These are phyloP conservation scores for Drepana falcataria DNA, from an alignment of 2,888 invertebrate species.

Conservation along the genomic window DNA sequence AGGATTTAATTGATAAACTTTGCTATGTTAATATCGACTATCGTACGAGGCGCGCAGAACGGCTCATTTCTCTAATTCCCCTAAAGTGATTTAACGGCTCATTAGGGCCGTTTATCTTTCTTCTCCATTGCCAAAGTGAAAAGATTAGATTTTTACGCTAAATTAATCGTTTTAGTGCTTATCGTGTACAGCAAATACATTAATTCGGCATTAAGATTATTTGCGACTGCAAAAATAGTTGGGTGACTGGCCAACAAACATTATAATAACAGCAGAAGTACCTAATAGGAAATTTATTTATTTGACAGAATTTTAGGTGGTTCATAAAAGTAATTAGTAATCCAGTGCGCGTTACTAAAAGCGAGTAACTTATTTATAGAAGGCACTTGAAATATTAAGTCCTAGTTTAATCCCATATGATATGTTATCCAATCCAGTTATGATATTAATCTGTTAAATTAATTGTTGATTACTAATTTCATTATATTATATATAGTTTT, in stretches of 20 bases:
- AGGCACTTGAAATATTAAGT: no score
- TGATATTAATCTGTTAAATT: no score
- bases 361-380: no score
- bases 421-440: no score
- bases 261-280: background rate
- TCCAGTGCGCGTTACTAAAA: no score
- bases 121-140: background rate
- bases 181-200: background rate
- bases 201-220: background rate
- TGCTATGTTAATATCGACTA: background rate
- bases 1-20: background rate
- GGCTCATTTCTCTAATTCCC: slow-evolving; percentile 7
- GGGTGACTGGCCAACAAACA: background rate
- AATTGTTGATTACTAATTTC: no score
- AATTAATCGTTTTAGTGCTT: background rate
- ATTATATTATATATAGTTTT: no score
- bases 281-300: no score
- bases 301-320: no score
- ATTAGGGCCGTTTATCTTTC: slow-evolving; percentile 27
- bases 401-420: no score
- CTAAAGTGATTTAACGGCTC: slow-evolving; percentile 17
- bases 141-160: background rate
- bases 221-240: background rate
- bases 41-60: background rate
- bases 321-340: no score